Evolutionary conservation across 2,797 vertebrate species (phyloP), one percentile per base, ranked within the genome.

Genomic region (Molossus molossus): DNA sequence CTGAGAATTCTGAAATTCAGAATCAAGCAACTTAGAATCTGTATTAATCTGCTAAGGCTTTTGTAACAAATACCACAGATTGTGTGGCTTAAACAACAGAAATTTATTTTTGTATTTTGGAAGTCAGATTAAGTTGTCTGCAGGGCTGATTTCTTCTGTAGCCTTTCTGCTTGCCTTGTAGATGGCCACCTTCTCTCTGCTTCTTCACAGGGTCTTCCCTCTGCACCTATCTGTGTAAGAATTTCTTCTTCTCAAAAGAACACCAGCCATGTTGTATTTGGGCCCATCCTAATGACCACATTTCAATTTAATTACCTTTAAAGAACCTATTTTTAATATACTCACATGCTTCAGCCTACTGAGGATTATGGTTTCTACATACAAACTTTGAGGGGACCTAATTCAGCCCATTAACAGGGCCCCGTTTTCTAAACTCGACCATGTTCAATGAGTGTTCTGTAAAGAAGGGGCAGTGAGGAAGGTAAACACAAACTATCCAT

Each of bases 271-370:
- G 64, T 37, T 29, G 13, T 10, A 15, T 48, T 58, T 57, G 23
- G 20, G 10, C 10, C 72, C 50, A 64, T 10, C 14, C 23, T 25
- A 45, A 91, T 45, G 17, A 62, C 17, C n/a, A 81, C 29, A 48
- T 90, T 93, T 93, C 87, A 69, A 75, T 15, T 50, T 70, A 95
- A 33, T n/a, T 57, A 67, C 12, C 4, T 48, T 86, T 77, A 18
- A 73, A 91, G 23, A 40, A 3, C 45, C 7, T 73, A 17, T 83
- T 67, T 89, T 18, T 23, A 86, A 86, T 45, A 77, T 6, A 4
- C 57, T 45, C 8, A 60, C 10, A n/a, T 64, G 84, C 37, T 50
- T 75, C 25, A 29, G 27, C 85, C 15, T 89, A 20, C 37, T 33
- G 27, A 10, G 18, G 25, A 5, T 70, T 76, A 29, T 21, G n/a